Evolutionary conservation across 2,113 vertebrate genomes (phyloP), one percentile per base, ranked within the genome.

Genomic region (Burhinus oedicnemus): DNA sequence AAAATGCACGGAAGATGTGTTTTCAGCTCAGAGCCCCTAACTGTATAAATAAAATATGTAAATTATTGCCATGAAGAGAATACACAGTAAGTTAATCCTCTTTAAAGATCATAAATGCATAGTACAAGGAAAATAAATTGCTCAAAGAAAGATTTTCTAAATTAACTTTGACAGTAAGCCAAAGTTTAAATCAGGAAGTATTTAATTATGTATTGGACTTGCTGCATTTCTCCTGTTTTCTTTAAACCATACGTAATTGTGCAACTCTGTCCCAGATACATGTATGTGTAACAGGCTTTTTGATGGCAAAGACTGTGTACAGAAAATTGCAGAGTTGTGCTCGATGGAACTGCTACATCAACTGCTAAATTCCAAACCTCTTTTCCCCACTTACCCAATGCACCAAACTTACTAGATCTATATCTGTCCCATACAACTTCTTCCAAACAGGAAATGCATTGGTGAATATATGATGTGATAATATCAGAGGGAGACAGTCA

Each of bases 141-240:
- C 65, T 97, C 76, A 68, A 83, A 84, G 65, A 51, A 94, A 94
- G 82, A 74, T 74, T 87, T 90, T 92, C 65, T 87, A 92, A 94
- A 94, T 83, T 89, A 83, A 93, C 55, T 87, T 74, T 65, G 40
- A 86, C 75, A 91, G 64, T 55, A 96, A 94, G 54, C 65, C 60
- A 49, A 78, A 84, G 40, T 65, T 83, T 61, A 79, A 74, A 91
- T 68, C 15, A 8, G 27, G 29, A 84, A 74, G 9, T 64, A 65
- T 57, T 90, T 68, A 68, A 65, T 72, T 19, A 60, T 36, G 8
- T 60, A n/a, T 49, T 83, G n/a, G 40, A 71, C 38, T 57, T 78
- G 23, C n/a, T 89, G 32, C 25, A 47, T 71, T 96, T 36, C 85
- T 71, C 32, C 55, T 65, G 22, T 11, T 40, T 34, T 15, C 13